Evolutionary conservation across 2,888 invertebrate species (phyloP).

Genomic region (Pheosia gnoma): DNA sequence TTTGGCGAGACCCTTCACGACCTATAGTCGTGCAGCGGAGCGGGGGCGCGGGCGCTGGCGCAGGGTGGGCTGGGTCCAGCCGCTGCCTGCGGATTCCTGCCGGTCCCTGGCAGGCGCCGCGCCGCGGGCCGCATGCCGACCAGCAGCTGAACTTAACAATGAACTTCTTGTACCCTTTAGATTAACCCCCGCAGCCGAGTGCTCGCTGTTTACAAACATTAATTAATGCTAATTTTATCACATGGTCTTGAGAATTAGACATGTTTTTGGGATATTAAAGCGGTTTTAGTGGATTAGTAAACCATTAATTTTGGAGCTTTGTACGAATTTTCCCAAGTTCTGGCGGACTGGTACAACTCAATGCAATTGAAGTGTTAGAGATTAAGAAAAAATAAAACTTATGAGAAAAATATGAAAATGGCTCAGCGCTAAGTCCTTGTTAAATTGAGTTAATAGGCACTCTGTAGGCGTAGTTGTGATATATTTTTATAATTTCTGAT

Average conservation of each 20-base stretch:
- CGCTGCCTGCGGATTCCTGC: conserved; percentile 63
- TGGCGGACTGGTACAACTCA: too few relatives aligned
- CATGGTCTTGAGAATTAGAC: conserved; percentile 39
- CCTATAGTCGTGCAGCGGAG: conserved; percentile 33
- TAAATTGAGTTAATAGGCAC: neutral
- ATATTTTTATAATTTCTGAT: neutral
- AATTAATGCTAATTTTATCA: conserved; percentile 61
- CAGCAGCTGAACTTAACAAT: conserved; percentile 75
- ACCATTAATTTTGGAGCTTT: neutral
- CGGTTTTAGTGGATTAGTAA: conserved; percentile 11
- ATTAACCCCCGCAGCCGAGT: conserved; percentile 53
- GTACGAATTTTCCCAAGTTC: neutral
- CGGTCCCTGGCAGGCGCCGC: conserved; percentile 66
- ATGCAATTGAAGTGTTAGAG: too few relatives aligned
- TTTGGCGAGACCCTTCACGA: conserved; percentile 71
- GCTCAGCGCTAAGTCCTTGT: neutral
- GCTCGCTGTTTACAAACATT: conserved; percentile 72
- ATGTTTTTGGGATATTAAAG: conserved; percentile 31
- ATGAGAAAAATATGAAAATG: neutral
- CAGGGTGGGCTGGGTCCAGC: conserved; percentile 43
- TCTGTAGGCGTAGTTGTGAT: neutral
- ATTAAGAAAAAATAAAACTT: neutral
- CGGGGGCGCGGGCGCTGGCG: conserved; percentile 22
- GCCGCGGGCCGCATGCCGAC: conserved; percentile 54
- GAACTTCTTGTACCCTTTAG: conserved; percentile 70